phyloP scores from a whole-genome alignment of 2,113 vertebrate species.

The Falco punctatus region DNA sequence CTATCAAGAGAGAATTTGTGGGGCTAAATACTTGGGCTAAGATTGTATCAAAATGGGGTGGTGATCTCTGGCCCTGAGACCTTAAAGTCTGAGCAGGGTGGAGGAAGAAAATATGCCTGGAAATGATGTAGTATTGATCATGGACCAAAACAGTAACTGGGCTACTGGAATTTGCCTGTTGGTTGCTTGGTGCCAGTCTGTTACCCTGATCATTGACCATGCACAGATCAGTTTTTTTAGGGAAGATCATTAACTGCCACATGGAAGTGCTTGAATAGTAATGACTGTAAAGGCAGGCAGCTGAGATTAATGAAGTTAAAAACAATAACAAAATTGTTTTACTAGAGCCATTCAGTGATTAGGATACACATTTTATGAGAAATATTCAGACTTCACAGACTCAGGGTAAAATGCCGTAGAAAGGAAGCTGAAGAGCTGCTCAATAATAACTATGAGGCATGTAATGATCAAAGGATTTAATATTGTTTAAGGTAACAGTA shows the following conservation, averaged over 20 bases:
- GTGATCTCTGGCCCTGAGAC: background rate
- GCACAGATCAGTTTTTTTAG: background rate
- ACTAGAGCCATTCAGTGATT: background rate
- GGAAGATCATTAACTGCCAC: background rate
- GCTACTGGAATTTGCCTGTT: background rate
- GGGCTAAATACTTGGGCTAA: background rate
- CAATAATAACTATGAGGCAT: background rate
- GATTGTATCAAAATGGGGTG: background rate
- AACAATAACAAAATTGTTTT: background rate
- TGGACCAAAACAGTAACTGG: background rate
- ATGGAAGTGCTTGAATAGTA: background rate
- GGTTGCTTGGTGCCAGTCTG: background rate
- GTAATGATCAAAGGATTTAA: background rate
- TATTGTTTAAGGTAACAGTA: background rate
- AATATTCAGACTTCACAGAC: background rate
- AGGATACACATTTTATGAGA: background rate
- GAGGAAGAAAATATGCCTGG: background rate
- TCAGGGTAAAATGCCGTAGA: background rate
- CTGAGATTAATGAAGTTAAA: background rate
- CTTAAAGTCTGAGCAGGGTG: background rate
- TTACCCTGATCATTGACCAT: background rate
- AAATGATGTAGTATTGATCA: background rate
- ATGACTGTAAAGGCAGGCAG: background rate
- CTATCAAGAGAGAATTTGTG: background rate
- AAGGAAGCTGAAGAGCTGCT: background rate